phyloP scores from a whole-genome alignment of 2,888 invertebrate genomes.

The Odontomyia ornata region DNA sequence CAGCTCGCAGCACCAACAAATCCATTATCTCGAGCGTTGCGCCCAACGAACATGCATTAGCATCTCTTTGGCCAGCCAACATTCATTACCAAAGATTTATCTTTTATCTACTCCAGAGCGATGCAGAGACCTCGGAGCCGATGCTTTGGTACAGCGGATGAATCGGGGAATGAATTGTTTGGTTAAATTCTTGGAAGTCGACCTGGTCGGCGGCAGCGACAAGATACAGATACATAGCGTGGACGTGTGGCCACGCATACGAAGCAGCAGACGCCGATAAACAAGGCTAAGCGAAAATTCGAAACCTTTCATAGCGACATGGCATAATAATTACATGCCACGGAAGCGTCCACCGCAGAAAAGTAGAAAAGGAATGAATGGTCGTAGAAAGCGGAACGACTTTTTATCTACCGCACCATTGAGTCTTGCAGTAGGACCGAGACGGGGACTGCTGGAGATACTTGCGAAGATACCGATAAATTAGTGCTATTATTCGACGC shows the following conservation, averaged over 20 bases:
- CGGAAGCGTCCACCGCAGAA: not conserved
- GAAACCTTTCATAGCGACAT: not conserved
- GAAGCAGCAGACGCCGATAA: constrained; percentile 13
- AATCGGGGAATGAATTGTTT: constrained; percentile 6
- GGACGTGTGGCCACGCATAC: constrained; percentile 8
- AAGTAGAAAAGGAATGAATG: too few relatives aligned
- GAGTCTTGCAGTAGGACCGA: not conserved
- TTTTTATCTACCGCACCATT: not conserved
- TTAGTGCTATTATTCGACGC: not conserved
- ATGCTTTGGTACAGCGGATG: not conserved
- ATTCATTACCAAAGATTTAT: constrained; percentile 31
- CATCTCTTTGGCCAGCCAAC: constrained; percentile 25
- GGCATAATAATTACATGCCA: not conserved
- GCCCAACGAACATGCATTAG: constrained; percentile 6
- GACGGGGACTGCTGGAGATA: not conserved
- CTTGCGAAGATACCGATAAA: not conserved
- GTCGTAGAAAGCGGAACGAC: not conserved
- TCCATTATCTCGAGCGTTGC: constrained; percentile 16
- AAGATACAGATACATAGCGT: not conserved
- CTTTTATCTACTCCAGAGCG: not conserved
- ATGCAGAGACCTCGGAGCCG: not conserved
- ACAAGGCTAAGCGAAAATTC: constrained; percentile 10
- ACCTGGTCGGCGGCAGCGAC: not conserved
- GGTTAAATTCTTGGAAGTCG: constrained; percentile 1
- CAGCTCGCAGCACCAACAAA: not conserved